These are phyloP conservation scores for Chunga burmeisteri DNA, from an alignment of 2,113 vertebrate genomes.

Conservation along the genomic window DNA sequence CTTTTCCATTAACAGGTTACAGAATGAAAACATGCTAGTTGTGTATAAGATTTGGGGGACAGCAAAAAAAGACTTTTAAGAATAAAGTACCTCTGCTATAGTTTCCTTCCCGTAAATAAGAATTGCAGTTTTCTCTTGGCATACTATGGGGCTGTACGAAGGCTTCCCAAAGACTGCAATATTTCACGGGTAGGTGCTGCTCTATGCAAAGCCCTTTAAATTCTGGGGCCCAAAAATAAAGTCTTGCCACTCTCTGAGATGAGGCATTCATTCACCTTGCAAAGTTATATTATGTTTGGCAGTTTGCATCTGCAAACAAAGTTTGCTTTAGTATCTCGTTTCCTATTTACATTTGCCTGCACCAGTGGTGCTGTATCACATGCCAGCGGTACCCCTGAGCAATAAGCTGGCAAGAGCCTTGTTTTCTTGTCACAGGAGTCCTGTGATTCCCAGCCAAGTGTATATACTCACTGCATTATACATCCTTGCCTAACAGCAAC, in stretches of 20 bases:
- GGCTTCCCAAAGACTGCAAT: not conserved
- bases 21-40: not conserved
- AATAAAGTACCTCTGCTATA: too few species aligned
- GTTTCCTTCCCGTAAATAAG: not conserved
- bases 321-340: not conserved
- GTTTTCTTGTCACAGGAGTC: not conserved
- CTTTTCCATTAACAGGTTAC: not conserved
- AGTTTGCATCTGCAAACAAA: not conserved
- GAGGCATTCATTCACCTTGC: not conserved
- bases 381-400: not conserved
- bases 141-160: not conserved
- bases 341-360: not conserved
- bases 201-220: not conserved
- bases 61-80: not conserved
- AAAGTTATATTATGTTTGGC: not conserved
- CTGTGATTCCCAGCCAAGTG: not conserved
- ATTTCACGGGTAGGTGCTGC: rapidly evolving
- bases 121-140: not conserved
- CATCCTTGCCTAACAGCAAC: not conserved
- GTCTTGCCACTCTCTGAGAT: not conserved
- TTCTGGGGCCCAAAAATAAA: not conserved
- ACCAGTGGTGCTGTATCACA: not conserved
- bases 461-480: not conserved
- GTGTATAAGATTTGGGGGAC: not conserved
- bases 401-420: not conserved